Percentiles rank a stretch among this genome's conserved stretches.
These are phyloP conservation scores for Caenorhabditis elegans DNA, from an alignment of 1,140 invertebrate species.

Conservation along the genomic window DNA sequence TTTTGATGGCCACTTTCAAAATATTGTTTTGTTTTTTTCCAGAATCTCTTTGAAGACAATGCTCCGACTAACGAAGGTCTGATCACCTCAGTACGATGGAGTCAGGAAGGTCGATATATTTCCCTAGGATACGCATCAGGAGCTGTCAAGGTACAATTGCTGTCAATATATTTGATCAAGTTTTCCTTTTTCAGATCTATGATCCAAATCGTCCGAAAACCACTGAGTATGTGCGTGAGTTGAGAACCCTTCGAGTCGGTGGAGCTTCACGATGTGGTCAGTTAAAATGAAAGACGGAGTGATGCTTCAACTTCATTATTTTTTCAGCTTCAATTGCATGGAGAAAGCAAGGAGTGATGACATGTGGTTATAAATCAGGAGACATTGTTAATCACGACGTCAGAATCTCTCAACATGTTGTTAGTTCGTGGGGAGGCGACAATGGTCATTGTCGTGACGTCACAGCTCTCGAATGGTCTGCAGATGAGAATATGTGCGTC, in stretches of 20 bases:
- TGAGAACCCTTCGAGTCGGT: constrained; percentile 25
- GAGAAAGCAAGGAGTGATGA: constrained; percentile 20
- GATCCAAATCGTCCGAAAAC: constrained; percentile 17
- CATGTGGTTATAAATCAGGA: constrained; percentile 35
- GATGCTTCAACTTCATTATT: too few relatives aligned
- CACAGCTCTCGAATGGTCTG: constrained; percentile 36
- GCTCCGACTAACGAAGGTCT: background rate
- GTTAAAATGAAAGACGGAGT: background rate
- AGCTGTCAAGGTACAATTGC: constrained; percentile 27
- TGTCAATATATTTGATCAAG: background rate
- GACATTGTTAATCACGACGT: constrained; percentile 42
- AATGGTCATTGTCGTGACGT: constrained; percentile 39
- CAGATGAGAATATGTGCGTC: constrained; percentile 10
- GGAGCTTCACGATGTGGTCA: background rate
- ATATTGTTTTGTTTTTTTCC: background rate
- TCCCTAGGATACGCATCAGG: constrained; percentile 35
- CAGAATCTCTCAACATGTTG: background rate
- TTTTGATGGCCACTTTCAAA: background rate
- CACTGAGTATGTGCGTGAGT: background rate
- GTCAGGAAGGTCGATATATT: constrained; percentile 24
- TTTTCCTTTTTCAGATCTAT: constrained; percentile 19
- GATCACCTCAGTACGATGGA: constrained; percentile 39
- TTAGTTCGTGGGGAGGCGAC: constrained; percentile 34
- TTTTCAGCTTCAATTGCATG: background rate
- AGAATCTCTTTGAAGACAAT: constrained; percentile 23